Evolutionary conservation across 2,888 invertebrate species (phyloP).

Genomic region (Macropis europaea): DNA sequence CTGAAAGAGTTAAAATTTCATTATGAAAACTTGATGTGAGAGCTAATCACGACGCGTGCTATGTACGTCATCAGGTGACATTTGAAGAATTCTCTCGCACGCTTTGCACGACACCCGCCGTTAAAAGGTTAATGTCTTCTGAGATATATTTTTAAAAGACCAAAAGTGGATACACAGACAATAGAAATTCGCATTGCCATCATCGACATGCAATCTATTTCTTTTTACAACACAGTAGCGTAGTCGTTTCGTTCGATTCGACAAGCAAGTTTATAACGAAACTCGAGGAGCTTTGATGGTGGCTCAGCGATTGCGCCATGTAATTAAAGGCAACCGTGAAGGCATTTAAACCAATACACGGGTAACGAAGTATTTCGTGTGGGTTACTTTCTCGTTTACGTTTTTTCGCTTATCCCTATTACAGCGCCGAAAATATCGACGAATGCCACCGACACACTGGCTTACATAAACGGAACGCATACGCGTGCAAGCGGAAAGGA

Average conservation of each 20-base stretch:
- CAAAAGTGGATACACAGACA: too few species aligned
- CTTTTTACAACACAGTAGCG: not conserved
- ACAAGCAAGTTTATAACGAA: not conserved
- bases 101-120: too few species aligned
- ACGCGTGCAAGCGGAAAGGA: slow-evolving; percentile 26
- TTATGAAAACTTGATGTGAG: too few species aligned
- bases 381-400: slow-evolving; percentile 32
- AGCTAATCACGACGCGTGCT: too few species aligned
- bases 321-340: slow-evolving; percentile 41
- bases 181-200: not conserved
- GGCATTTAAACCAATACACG: slow-evolving; percentile 13
- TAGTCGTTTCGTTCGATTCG: not conserved
- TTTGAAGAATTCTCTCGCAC: too few species aligned
- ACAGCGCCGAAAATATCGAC: slow-evolving; percentile 48
- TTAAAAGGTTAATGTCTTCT: too few species aligned
- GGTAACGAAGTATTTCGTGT: slow-evolving; percentile 36
- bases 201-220: not conserved
- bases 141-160: too few species aligned
- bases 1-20: too few species aligned
- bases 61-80: too few species aligned
- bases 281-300: slow-evolving; percentile 4
- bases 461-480: slow-evolving; percentile 66
- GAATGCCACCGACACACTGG: slow-evolving; percentile 63
- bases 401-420: slow-evolving; percentile 32
- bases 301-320: slow-evolving; percentile 22